These are phyloP conservation scores for Spodoptera litura DNA, from an alignment of 1,140 invertebrate genomes.

Conservation along the genomic window DNA sequence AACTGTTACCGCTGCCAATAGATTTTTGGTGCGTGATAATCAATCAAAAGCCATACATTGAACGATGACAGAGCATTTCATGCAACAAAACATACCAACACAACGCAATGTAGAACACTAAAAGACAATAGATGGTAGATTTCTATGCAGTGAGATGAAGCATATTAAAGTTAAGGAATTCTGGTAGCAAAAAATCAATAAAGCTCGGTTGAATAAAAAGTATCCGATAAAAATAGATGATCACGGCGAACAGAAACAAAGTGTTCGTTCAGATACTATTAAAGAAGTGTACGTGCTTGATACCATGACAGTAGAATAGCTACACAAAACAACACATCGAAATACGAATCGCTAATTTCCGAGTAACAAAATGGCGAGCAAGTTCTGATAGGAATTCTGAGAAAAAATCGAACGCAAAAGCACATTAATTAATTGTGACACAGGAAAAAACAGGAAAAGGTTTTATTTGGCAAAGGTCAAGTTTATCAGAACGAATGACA, in stretches of 20 bases:
- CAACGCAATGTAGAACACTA: slow-evolving; percentile 31
- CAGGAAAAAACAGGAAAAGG: background rate
- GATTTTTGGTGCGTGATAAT: slow-evolving; percentile 5
- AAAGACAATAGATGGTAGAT: slow-evolving; percentile 25
- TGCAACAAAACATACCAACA: slow-evolving; percentile 32
- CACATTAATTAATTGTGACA: slow-evolving; percentile 45
- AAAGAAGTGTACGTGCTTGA: slow-evolving; percentile 43
- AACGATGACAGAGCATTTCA: slow-evolving; percentile 29
- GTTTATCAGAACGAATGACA: background rate
- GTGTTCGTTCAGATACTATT: slow-evolving; percentile 42
- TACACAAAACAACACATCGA: slow-evolving; percentile 47
- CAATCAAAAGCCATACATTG: slow-evolving; percentile 34
- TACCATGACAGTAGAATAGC: slow-evolving; percentile 40
- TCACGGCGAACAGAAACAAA: slow-evolving; percentile 31
- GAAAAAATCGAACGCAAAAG: slow-evolving; percentile 43
- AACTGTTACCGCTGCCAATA: slow-evolving; percentile 28
- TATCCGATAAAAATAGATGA: slow-evolving; percentile 31
- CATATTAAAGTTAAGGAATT: slow-evolving; percentile 42
- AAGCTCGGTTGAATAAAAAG: slow-evolving; percentile 27
- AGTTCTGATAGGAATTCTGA: slow-evolving; percentile 46
- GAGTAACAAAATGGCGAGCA: slow-evolving; percentile 47
- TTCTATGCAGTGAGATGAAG: slow-evolving; percentile 35
- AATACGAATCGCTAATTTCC: slow-evolving; percentile 51
- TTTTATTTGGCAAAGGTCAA: background rate
- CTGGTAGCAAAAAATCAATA: slow-evolving; percentile 47